Evolutionary conservation across 2,888 invertebrate genomes (phyloP).

Genomic region (Idaea aversata): DNA sequence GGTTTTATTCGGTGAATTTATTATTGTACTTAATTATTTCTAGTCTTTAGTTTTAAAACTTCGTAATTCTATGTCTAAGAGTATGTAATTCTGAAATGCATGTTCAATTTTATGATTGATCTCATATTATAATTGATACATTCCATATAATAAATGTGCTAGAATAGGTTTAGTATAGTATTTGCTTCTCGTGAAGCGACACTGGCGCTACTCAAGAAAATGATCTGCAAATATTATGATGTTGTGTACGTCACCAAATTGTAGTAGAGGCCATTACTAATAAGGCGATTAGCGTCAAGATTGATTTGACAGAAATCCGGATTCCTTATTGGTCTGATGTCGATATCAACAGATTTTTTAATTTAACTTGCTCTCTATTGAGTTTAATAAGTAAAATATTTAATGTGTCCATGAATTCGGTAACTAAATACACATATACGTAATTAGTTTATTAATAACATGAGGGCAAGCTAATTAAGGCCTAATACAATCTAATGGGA

Average conservation of each 20-base stretch:
- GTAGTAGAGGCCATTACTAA: too few relatives aligned
- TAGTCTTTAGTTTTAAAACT: slow-evolving; percentile 1
- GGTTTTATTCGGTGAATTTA: slow-evolving; percentile 34
- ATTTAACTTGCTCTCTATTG: too few relatives aligned
- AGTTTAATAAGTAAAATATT: too few relatives aligned
- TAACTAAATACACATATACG: too few relatives aligned
- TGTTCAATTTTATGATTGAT: neutral
- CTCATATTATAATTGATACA: neutral
- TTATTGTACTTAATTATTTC: slow-evolving; percentile 14
- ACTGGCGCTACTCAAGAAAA: neutral
- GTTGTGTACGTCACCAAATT: neutral
- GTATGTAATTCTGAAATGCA: neutral
- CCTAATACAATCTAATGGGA: too few relatives aligned
- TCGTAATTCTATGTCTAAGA: neutral
- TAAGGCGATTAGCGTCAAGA: too few relatives aligned
- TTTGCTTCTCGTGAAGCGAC: neutral
- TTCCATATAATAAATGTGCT: neutral
- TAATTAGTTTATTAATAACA: too few relatives aligned
- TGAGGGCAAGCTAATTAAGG: too few relatives aligned
- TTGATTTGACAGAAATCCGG: too few relatives aligned
- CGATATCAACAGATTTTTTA: too few relatives aligned
- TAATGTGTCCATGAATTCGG: too few relatives aligned
- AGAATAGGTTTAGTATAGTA: neutral
- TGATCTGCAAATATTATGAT: neutral
- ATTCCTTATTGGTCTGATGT: too few relatives aligned